Evolutionary conservation across 2,113 vertebrate species (phyloP), one percentile per base, ranked within the genome.

Genomic region (Orientallactaga bullata): DNA sequence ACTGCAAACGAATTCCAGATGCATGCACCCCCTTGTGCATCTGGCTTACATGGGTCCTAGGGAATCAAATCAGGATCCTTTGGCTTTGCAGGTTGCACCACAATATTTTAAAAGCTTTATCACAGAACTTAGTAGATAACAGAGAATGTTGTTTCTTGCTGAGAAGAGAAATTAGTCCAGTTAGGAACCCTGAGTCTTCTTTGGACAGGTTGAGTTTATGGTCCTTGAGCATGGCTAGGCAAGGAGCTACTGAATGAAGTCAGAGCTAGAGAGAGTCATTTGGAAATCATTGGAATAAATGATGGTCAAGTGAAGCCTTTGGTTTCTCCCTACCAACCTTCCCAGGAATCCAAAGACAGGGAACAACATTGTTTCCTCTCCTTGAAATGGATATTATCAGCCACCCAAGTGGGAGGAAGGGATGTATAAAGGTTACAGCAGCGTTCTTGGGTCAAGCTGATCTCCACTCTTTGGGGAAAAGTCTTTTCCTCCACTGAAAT

Each of bases 21-120:
- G n/a, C n/a, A n/a, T n/a, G n/a, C n/a, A n/a, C n/a, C n/a, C n/a
- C n/a, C n/a, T n/a, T n/a, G n/a, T n/a, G n/a, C n/a, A n/a, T n/a
- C n/a, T n/a, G n/a, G n/a, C n/a, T n/a, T n/a, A n/a, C n/a, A n/a
- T n/a, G n/a, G n/a, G n/a, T n/a, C n/a, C n/a, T n/a, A n/a, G n/a
- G n/a, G n/a, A n/a, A n/a, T n/a, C n/a, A n/a, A n/a, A n/a, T n/a
- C n/a, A n/a, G n/a, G n/a, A n/a, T n/a, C n/a, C n/a, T n/a, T n/a
- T n/a, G n/a, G n/a, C n/a, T n/a, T n/a, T n/a, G n/a, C n/a, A n/a
- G n/a, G n/a, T n/a, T 51, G 21, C 13, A 51, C 55, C 4, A 88
- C 69, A 85, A 37, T 73, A 83, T 94, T 89, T 91, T 82, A 68
- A 78, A 94, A 71, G 42, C 32, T 26, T 88, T 92, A 58, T 5